A percentile compares a stretch with the other conserved stretches of the same genome.
These are phyloP conservation scores for Petrocephalus zakoni DNA, from an alignment of 2,113 vertebrate genomes.

Conservation along the genomic window DNA sequence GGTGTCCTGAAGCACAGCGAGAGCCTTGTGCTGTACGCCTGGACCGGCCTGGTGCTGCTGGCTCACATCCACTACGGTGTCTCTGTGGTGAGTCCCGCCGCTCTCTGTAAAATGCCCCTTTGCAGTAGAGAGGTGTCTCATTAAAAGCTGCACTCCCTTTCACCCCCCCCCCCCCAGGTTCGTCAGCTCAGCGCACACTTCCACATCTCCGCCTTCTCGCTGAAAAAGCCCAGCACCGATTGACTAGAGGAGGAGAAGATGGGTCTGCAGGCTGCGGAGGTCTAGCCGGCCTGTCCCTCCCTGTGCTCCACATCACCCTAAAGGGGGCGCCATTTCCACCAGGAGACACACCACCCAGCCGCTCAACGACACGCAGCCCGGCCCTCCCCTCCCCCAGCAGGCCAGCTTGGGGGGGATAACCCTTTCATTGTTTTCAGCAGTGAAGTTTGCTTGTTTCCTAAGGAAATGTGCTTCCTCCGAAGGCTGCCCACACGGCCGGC, in stretches of 20 bases:
- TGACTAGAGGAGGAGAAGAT: conserved; percentile 88
- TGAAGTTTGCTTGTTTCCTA: conserved; percentile 73
- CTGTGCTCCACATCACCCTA: conserved; percentile 74
- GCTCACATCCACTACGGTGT: conserved; percentile 91
- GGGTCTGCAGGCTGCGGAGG: conserved; percentile 71
- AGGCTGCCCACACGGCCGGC: conserved; percentile 40
- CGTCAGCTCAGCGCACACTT: conserved; percentile 88
- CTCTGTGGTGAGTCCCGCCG: conserved; percentile 74
- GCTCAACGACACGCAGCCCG: conserved; percentile 22
- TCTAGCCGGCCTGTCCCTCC: conserved; percentile 69
- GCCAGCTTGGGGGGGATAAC: conserved; percentile 11
- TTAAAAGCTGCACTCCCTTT: not conserved
- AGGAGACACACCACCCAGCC: conserved; percentile 33
- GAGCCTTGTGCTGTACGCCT: conserved; percentile 61
- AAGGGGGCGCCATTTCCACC: conserved; percentile 45
- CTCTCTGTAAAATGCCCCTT: no score
- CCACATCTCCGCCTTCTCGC: conserved; percentile 83
- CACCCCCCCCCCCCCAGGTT: conserved; percentile 59
- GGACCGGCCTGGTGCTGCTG: conserved; percentile 70
- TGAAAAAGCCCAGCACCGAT: conserved; percentile 80
- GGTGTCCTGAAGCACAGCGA: conserved; percentile 55
- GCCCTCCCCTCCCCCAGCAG: conserved; percentile 37
- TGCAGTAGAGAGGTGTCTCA: not conserved
- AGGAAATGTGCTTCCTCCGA: conserved; percentile 64
- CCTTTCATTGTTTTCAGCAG: conserved; percentile 48